Evolutionary conservation across 2,797 vertebrate genomes (phyloP), one percentile per base, ranked within the genome.

Genomic region (Lutjanus argentimaculatus): DNA sequence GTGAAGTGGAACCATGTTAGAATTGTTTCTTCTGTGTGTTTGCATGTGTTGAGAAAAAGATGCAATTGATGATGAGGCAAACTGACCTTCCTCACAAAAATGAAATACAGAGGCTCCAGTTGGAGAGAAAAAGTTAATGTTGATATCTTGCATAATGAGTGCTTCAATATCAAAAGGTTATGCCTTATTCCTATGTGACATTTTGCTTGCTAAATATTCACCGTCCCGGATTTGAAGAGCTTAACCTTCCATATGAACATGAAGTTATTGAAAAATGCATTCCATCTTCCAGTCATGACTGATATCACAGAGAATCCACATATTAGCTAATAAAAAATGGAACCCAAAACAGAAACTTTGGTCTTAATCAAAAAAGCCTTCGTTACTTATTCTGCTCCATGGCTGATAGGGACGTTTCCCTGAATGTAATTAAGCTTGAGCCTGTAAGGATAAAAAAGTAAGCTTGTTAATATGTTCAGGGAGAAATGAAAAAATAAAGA

Each of bases 391-490:
- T 94, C 91, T 74, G 80, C 83, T 90, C 84, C 77, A 78, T 80
- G 82, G 86, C 83, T 92, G 71, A 81, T 73, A 67, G 83, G 89
- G 88, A 91, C 63, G 84, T 89, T 66, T 91, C 65, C 73, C 82
- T 81, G 89, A 94, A 95, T 85, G 90, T 94, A 96, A 96, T 96
- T 95, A 96, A 94, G 89, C 90, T 57, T 93, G 92, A 94, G 93
- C 94, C 94, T 94, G 91, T 93, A 90, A 91, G 94, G 94, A 96
- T 95, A 92, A 93, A 93, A 93, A 92, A 86, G 87, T 93, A 90
- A 94, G 94, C 94, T 95, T 92, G 93, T 94, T 96, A 95, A 95
- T 95, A 95, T 75, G 87, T 92, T 95, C 85, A 69, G 83, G 65
- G 71, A 89, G 91, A 92, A 93, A 94, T 95, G 90, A 93, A 93